Evolutionary conservation across 2,797 vertebrate genomes (phyloP).

Genomic region (Sebastes dallii): DNA sequence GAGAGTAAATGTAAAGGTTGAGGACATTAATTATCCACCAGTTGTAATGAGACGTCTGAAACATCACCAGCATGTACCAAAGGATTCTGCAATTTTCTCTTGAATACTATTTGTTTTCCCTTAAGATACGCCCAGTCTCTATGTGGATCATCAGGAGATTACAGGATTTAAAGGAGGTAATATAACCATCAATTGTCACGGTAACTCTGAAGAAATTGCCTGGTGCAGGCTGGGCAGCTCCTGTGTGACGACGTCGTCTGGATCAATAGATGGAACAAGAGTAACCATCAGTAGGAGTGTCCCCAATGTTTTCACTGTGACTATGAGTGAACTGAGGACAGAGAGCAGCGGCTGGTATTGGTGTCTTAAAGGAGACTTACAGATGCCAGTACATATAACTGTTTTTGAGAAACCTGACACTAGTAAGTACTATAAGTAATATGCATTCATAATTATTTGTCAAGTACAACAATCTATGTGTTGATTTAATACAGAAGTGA

Average conservation of each 20-base stretch:
- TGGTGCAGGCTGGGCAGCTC: conserved; percentile 39
- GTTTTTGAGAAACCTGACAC: not conserved
- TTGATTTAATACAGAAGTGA: too few species aligned
- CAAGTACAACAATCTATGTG: too few species aligned
- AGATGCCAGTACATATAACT: conserved; percentile 48
- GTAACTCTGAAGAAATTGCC: accelerated
- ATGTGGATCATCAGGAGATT: too few species aligned
- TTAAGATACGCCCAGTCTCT: too few species aligned
- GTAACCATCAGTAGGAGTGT: accelerated
- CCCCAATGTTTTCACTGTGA: conserved; percentile 12
- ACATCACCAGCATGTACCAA: too few species aligned
- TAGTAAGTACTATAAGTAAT: conserved; percentile 24
- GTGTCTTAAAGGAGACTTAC: conserved; percentile 14
- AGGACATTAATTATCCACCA: too few species aligned
- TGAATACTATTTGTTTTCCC: too few species aligned
- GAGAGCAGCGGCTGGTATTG: conserved; percentile 52
- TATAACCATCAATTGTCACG: not conserved
- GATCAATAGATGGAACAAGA: not conserved
- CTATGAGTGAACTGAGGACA: conserved; percentile 14
- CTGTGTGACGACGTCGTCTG: not conserved
- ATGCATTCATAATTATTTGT: too few species aligned
- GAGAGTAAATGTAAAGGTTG: too few species aligned
- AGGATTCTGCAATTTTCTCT: too few species aligned
- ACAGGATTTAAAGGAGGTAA: accelerated
- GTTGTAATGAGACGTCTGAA: too few species aligned